These are phyloP conservation scores for Trogon surrucura DNA, from an alignment of 2,113 vertebrate species.

Conservation along the genomic window DNA sequence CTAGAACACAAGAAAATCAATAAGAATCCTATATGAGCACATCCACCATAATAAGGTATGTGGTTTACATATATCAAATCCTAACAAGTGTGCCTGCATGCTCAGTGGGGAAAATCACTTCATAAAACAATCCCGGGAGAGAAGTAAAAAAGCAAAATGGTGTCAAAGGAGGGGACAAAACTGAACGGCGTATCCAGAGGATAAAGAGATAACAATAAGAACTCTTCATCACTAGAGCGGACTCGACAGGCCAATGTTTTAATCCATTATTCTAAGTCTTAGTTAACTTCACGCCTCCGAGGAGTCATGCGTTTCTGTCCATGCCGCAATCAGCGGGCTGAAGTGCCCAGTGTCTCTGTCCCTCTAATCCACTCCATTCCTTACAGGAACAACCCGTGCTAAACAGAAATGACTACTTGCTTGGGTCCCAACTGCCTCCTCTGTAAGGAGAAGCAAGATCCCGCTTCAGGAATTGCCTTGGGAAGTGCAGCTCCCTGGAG, in stretches of 20 bases:
- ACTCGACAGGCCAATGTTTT: neutral
- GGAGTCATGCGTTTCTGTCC: neutral
- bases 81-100: constrained; percentile 55
- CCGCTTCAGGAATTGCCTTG: neutral
- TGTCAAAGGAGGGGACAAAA: constrained; percentile 1
- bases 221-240: neutral
- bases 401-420: neutral
- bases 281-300: neutral
- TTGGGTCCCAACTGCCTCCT: neutral
- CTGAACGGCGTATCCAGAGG: neutral
- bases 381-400: neutral
- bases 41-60: constrained; percentile 57
- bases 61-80: constrained; percentile 61
- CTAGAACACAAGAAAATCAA: constrained; percentile 53
- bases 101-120: constrained; percentile 46
- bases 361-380: neutral
- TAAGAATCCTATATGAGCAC: constrained; percentile 41
- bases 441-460: neutral
- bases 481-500: neutral
- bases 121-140: constrained; percentile 49
- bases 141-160: neutral
- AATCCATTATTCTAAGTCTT: constrained; percentile 1
- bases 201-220: neutral
- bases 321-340: neutral
- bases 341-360: neutral